A percentile compares a stretch with the other conserved stretches of the same genome.
Evolutionary conservation across 1,140 invertebrate genomes (phyloP).

Genomic region (Berghia stephanieae): DNA sequence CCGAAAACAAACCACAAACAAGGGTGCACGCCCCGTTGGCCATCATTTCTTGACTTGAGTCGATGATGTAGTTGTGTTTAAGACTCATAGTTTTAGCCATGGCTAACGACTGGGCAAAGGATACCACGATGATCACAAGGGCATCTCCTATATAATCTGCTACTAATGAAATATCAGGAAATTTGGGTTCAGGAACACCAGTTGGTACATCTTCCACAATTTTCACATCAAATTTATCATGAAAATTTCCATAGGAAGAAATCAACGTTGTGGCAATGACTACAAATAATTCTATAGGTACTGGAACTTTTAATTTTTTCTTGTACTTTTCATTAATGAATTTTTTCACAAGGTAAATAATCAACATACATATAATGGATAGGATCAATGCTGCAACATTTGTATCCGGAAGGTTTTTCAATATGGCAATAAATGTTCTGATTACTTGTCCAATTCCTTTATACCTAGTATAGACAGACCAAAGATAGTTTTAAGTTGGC

Average conservation of each 20-base stretch:
- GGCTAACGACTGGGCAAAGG: constrained; percentile 62
- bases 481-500: constrained; percentile 65
- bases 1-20: constrained; percentile 47
- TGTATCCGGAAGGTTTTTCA: constrained; percentile 48
- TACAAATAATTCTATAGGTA: constrained; percentile 66
- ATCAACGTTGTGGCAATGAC: constrained; percentile 11
- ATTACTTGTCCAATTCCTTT: constrained; percentile 19
- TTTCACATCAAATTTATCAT: constrained; percentile 8
- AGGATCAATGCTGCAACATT: constrained; percentile 57
- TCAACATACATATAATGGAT: constrained; percentile 54
- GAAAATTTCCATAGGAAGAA: background rate
- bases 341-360: constrained; percentile 62
- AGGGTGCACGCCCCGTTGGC: constrained; percentile 43
- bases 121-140: constrained; percentile 56
- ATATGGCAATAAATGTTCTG: constrained; percentile 48
- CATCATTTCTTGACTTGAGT: constrained; percentile 62
- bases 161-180: constrained; percentile 42
- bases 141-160: constrained; percentile 40
- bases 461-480: constrained; percentile 47
- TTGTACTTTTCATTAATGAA: constrained; percentile 61
- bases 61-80: constrained; percentile 61
- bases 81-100: constrained; percentile 65
- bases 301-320: constrained; percentile 58
- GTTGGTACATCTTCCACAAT: constrained; percentile 22
- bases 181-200: constrained; percentile 40